Evolutionary conservation across 2,888 invertebrate genomes (phyloP).

Genomic region (Emmelina monodactyla): DNA sequence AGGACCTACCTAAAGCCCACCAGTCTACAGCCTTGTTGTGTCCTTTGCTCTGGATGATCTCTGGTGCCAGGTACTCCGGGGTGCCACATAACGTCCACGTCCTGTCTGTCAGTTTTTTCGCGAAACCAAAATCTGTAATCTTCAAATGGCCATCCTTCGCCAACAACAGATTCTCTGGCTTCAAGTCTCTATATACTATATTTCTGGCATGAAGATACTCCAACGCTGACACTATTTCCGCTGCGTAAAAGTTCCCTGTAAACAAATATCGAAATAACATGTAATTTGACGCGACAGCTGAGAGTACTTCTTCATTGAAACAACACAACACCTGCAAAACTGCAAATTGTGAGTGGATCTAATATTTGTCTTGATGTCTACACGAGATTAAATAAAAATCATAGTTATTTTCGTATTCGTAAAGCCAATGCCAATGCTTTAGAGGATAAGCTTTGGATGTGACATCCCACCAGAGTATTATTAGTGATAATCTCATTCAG

Average conservation of each 20-base stretch:
- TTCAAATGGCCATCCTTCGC: conserved; percentile 95
- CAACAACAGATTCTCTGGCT: conserved; percentile 93
- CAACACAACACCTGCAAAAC: no score
- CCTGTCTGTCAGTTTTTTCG: conserved; percentile 91
- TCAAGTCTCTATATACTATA: conserved; percentile 88
- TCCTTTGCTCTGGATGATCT: conserved; percentile 97
- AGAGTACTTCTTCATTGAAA: no score
- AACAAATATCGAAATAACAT: no score
- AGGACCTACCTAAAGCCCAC: conserved; percentile 90
- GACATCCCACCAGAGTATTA: conserved; percentile 25
- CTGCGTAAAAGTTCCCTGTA: conserved; percentile 87
- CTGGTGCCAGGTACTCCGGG: conserved; percentile 96
- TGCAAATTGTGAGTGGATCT: no score
- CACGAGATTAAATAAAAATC: no score
- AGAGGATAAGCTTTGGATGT: conserved; percentile 18
- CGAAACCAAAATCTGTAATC: conserved; percentile 98
- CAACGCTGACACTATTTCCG: conserved; percentile 92
- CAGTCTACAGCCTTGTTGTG: conserved; percentile 98
- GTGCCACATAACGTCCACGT: conserved; percentile 98
- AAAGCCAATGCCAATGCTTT: conserved; percentile 38
- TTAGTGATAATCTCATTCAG: no score
- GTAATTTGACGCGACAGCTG: no score
- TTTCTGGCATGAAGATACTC: conserved; percentile 92
- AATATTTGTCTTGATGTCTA: no score
- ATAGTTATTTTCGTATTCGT: conserved; percentile 43